Percentiles rank a stretch among this genome's conserved stretches.
These are phyloP conservation scores for Sebastes schlegelii DNA, from an alignment of 2,113 vertebrate genomes.

Conservation along the genomic window DNA sequence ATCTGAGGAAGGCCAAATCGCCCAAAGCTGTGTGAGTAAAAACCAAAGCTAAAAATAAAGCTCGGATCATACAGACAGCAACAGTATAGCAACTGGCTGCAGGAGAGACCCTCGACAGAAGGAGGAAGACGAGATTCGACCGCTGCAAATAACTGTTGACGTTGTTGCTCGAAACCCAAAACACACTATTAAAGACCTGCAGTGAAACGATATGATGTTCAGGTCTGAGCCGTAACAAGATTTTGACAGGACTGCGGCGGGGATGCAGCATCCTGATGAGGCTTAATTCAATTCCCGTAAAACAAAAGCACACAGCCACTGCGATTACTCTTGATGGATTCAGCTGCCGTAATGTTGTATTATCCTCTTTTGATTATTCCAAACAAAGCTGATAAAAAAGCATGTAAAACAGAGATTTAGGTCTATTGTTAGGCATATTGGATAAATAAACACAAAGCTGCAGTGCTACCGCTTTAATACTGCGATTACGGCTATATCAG, in stretches of 20 bases:
- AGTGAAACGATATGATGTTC: constrained; percentile 20
- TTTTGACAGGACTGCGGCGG: constrained; percentile 41
- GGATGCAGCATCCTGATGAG: constrained; percentile 33
- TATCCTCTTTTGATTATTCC: constrained; percentile 45
- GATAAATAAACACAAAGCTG: constrained; percentile 37
- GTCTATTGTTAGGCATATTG: constrained; percentile 4
- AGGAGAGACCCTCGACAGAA: background rate
- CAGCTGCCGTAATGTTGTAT: constrained; percentile 28
- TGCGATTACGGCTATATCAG: constrained; percentile 20
- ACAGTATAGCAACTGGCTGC: constrained; percentile 19
- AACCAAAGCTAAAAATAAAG: constrained; percentile 51
- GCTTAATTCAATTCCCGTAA: constrained; percentile 37
- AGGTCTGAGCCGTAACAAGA: constrained; percentile 13
- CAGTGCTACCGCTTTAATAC: constrained; percentile 1
- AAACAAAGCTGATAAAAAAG: constrained; percentile 38
- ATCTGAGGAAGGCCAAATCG: constrained; percentile 50
- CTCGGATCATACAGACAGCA: constrained; percentile 37
- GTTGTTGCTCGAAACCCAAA: background rate
- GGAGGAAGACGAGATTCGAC: background rate
- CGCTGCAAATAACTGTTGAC: constrained; percentile 7
- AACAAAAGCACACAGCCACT: constrained; percentile 30
- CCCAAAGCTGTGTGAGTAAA: constrained; percentile 41
- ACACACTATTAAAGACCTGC: constrained; percentile 1
- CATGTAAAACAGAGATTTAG: constrained; percentile 16
- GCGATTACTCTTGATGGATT: constrained; percentile 26